phyloP scores from a whole-genome alignment of 2,113 vertebrate genomes.

The Australoheros scitulus region DNA sequence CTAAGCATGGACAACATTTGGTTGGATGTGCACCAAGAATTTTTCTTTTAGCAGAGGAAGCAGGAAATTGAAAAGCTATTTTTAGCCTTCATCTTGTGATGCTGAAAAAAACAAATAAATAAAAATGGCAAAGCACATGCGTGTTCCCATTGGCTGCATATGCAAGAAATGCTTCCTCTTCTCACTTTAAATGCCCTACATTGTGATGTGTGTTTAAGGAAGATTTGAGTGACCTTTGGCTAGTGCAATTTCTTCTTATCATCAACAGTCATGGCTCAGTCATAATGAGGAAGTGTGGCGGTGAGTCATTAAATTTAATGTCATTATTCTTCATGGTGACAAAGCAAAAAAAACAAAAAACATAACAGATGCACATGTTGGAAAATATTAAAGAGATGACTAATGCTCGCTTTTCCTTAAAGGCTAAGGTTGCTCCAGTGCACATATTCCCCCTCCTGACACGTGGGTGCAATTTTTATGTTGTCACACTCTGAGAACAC shows the following conservation, averaged over 20 bases:
- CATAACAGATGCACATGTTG: background rate
- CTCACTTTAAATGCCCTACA: background rate
- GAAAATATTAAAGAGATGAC: too few relatives aligned
- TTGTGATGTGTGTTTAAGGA: background rate
- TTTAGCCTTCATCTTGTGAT: background rate
- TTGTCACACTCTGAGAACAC: background rate
- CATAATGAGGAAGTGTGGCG: background rate
- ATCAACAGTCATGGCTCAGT: background rate
- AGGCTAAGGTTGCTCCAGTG: background rate
- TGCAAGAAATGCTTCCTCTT: slow-evolving; percentile 2
- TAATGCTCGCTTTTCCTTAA: background rate
- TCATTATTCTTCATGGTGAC: slow-evolving; percentile 7
- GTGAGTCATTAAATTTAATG: background rate
- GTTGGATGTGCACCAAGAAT: background rate
- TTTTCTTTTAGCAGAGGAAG: background rate
- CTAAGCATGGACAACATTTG: background rate
- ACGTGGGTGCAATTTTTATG: background rate
- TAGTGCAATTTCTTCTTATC: background rate
- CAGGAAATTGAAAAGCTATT: background rate
- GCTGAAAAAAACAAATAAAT: background rate
- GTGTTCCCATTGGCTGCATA: background rate
- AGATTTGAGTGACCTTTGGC: background rate
- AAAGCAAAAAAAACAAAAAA: background rate
- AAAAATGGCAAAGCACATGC: background rate
- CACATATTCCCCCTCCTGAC: background rate